Conservation (phyloP, 2,797 vertebrate species). For the Ptychobarbus kaznakovi region DNA sequence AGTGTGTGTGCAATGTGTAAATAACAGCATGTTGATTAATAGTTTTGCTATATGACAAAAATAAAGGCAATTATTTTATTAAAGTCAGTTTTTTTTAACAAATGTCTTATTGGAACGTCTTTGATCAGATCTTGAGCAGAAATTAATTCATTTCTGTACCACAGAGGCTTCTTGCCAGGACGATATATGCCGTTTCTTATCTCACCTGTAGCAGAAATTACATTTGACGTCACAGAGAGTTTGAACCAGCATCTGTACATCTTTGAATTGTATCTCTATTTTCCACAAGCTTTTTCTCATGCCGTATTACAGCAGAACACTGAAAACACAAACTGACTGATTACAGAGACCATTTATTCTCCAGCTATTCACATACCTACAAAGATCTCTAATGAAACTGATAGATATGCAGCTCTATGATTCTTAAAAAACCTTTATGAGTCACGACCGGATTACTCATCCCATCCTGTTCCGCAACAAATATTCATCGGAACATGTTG, state of each 20-base stretch:
- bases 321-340: conserved; percentile 25
- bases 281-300: conserved; percentile 43
- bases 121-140: conserved; percentile 62
- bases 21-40: conserved; percentile 94
- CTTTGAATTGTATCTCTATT: conserved; percentile 47
- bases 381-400: conserved; percentile 16
- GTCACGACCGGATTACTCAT: conserved; percentile 20
- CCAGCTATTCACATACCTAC: background rate
- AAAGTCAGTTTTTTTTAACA: conserved; percentile 86
- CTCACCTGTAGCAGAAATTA: conserved; percentile 46
- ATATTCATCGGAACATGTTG: background rate
- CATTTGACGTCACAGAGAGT: conserved; percentile 49
- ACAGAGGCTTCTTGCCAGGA: conserved; percentile 12
- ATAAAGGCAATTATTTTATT: conserved; percentile 99
- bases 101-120: conserved; percentile 80
- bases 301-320: background rate
- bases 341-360: conserved; percentile 3
- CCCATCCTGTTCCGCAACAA: conserved; percentile 2
- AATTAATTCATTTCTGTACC: conserved; percentile 50
- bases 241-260: conserved; percentile 42
- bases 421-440: conserved; percentile 1
- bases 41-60: conserved; percentile 95
- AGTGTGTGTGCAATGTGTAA: conserved; percentile 90
- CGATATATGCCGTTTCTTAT: conserved; percentile 45
- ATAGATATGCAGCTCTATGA: background rate